Conservation (phyloP, 1,140 invertebrate species). For the Listronotus bonariensis region DNA sequence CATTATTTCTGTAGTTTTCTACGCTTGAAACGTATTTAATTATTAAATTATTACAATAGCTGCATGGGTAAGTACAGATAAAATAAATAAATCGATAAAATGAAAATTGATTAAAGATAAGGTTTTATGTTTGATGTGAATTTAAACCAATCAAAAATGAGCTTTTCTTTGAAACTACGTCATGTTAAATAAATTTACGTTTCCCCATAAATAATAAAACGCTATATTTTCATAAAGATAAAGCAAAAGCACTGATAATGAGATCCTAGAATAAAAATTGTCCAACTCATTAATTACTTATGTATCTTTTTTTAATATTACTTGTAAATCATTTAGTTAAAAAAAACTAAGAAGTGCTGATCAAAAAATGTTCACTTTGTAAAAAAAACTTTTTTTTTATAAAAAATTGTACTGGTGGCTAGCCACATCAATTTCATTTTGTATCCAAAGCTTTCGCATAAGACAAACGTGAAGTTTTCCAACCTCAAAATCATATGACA, state of each 20-base stretch:
- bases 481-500: too few species aligned
- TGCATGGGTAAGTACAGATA: constrained; percentile 20
- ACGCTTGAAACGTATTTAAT: constrained; percentile 18
- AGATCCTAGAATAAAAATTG: background rate
- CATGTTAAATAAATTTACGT: constrained; percentile 13
- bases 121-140: constrained; percentile 25
- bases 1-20: constrained; percentile 1
- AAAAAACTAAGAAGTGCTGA: too few species aligned
- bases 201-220: constrained; percentile 11
- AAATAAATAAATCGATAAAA: constrained; percentile 28
- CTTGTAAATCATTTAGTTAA: too few species aligned
- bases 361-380: too few species aligned
- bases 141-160: constrained; percentile 30
- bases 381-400: too few species aligned
- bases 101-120: constrained; percentile 33
- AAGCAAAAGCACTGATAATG: constrained; percentile 3
- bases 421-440: too few species aligned
- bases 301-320: background rate
- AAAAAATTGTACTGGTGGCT: too few species aligned
- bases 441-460: too few species aligned
- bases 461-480: too few species aligned
- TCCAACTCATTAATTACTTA: background rate
- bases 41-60: constrained; percentile 27
- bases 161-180: constrained; percentile 12
- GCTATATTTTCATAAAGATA: constrained; percentile 20